Evolutionary conservation across 2,888 invertebrate genomes (phyloP), one percentile per base, ranked within the genome.

Genomic region (Gryllus longicercus): DNA sequence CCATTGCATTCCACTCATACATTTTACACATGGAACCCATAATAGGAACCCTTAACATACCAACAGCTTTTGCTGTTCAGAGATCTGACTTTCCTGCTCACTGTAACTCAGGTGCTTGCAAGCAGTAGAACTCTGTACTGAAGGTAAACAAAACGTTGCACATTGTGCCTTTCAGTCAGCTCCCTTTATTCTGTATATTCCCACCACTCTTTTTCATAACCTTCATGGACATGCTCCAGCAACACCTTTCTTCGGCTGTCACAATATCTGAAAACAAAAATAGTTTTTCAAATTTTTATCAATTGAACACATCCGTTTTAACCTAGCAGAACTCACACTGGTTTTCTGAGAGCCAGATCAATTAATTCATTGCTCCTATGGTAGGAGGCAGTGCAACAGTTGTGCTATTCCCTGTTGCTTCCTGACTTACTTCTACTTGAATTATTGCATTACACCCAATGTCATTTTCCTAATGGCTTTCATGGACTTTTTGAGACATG

Each of bases 161-260:
- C 79, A 51, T 76, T 63, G 63, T 18, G 63, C 63, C n/a, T 63
- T 18, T 63, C 63, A 63, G 16, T 63, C 63, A 63, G 63, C 63
- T 63, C 63, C 63, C 16, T 78, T 91, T 92, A 95, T 91, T 96
- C 95, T 89, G 94, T 95, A 88, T 96, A 97, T 86, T 95, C 96
- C 99, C 98, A 99, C 93, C 96, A 94, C 87, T 98, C 98, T 89
- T 96, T 97, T 88, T 99, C 99, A 88, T 98, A 98, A 83, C 99
- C 99, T 90, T 99, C 99, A 87, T 97, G 96, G 79, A 99, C 99
- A 88, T 99, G 99, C 87, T 97, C 97, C 85, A 99, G 90, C 84
- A 99, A 90, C 83, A 96, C 97, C 89, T 96, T 96, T 85, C 99
- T 93, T 85, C 99, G 93, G 87, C 95, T 96, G 89, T 99, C 98